Base-by-base conservation (phyloP, 2,113 vertebrate species). In the Muntiacus muntjak region DNA sequence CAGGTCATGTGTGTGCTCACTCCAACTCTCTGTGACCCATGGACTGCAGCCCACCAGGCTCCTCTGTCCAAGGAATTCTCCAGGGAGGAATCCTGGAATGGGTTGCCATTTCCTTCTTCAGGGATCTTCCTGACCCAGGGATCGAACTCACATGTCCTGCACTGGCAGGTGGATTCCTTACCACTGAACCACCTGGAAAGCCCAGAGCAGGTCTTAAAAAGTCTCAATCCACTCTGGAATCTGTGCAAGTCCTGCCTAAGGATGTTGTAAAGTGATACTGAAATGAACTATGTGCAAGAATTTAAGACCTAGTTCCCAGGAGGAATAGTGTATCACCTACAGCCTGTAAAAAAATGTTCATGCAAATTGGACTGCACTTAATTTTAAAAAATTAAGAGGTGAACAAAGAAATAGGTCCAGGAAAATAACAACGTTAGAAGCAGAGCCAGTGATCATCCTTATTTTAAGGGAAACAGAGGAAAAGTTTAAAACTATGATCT, bases 221-320 rank as follows among this genome's bases (percentile, higher is more conserved):
- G 1, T 16, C 19, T 23, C 43, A 23, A 6, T 11, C 33, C 62
- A 7, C 36, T 13, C 7, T 81, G 19, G 15, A 52, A 33, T 36
- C 40, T 64, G 17, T 62, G 3, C 4, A 43, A 50, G 28, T 26
- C 36, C 21, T 50, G 45, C 6, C 88, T 57, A 7, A 55, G 52
- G n/a, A 55, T 1, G 0, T 55, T 43, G 5, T 4, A 50, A 4
- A 7, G 14, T n/a, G 19, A 62, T 55, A 0, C 21, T 7, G 7
- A 50, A 15, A n/a, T 82, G 14, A 50, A 47, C 28, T 43, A 4
- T 15, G 4, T 82, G 47, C 26, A 78, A n/a, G 19, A 14, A 79
- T 26, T 78, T 57, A 74, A 90, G 94, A 74, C n/a, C 54, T 26
- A 5, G 26, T 89, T 95, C 16, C 26, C 54, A 25, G 6, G 30